Evolutionary conservation across 2,797 vertebrate species (phyloP), one percentile per base, ranked within the genome.

Genomic region (Lagorchestes hirsutus): DNA sequence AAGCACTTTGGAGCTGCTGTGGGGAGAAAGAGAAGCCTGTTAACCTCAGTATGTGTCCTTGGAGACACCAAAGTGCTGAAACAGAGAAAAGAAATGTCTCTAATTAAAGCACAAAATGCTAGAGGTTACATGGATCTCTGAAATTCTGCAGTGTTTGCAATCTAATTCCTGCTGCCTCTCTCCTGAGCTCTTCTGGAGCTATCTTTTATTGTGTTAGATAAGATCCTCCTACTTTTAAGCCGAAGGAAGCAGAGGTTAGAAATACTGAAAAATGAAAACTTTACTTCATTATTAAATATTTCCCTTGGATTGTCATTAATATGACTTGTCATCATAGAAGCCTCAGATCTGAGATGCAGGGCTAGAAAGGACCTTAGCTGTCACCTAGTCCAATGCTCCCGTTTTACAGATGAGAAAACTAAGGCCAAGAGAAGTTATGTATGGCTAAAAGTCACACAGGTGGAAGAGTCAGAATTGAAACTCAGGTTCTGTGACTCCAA

Each of bases 211-310:
- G 96, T 97, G 92, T 16, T 96, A 97, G 97, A 97, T 97, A 93
- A 97, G 97, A 97, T 96, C 95, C 92, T 98, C 95, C 54, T 97
- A n/a, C 54, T 87, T 97, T 91, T 97, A 97, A 96, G 98, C 95
- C 96, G 97, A 54, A 59, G 95, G 28, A 29, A 92, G 40, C 90
- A 97, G 55, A 92, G 46, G 50, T 13, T 13, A 93, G 82, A 92
- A 91, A 62, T 3, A 12, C 4, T 31, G 16, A 5, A 22, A 0
- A 16, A 57, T 55, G 90, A 93, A 55, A 67, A 94, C 62, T 90
- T 54, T 16, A 34, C 62, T 90, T 54, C 14, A n/a, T 67, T 5
- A n/a, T 5, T 67, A 67, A 67, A n/a, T 1, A 1, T 29, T 50
- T n/a, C 18, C 90, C 13, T 3, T 11, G 16, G 27, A 22, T 50